phyloP scores from a whole-genome alignment of 2,888 invertebrate species.

The Galerucella pusilla region DNA sequence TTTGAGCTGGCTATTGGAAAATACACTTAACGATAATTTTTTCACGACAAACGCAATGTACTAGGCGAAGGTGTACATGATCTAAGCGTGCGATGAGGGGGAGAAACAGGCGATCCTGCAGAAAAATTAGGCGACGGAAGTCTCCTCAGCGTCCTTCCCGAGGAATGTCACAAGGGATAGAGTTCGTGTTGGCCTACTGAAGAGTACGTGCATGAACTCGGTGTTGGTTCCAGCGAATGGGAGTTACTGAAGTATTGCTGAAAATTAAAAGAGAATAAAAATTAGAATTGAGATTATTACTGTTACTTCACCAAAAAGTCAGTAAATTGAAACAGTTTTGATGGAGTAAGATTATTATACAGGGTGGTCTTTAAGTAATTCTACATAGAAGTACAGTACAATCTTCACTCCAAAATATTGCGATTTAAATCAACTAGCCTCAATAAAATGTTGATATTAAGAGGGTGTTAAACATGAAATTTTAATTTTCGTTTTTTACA shows the following conservation, averaged over 20 bases:
- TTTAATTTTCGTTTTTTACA: too few relatives aligned
- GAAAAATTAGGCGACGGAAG: conserved; percentile 53
- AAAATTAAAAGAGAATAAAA: conserved; percentile 38
- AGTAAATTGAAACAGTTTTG: too few relatives aligned
- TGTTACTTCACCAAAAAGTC: too few relatives aligned
- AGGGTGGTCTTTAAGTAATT: too few relatives aligned
- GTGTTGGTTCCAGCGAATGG: conserved; percentile 61
- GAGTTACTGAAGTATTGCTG: conserved; percentile 65
- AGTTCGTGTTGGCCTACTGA: conserved; percentile 75
- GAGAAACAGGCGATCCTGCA: conserved; percentile 52
- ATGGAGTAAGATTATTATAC: too few relatives aligned
- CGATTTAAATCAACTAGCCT: too few relatives aligned
- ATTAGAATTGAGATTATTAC: background rate
- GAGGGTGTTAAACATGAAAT: too few relatives aligned
- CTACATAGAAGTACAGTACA: too few relatives aligned
- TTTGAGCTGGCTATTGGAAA: too few relatives aligned
- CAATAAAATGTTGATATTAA: too few relatives aligned
- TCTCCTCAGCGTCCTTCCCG: conserved; percentile 61
- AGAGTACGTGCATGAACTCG: conserved; percentile 68
- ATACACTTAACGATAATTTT: too few relatives aligned
- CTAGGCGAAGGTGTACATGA: conserved; percentile 62
- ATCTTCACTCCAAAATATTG: too few relatives aligned
- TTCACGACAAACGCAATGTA: conserved; percentile 57
- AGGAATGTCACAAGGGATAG: conserved; percentile 74
- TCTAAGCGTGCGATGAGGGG: conserved; percentile 55